Evolutionary conservation across 2,113 vertebrate genomes (phyloP), one percentile per base, ranked within the genome.

Genomic region (Melanotaenia duboulayi): DNA sequence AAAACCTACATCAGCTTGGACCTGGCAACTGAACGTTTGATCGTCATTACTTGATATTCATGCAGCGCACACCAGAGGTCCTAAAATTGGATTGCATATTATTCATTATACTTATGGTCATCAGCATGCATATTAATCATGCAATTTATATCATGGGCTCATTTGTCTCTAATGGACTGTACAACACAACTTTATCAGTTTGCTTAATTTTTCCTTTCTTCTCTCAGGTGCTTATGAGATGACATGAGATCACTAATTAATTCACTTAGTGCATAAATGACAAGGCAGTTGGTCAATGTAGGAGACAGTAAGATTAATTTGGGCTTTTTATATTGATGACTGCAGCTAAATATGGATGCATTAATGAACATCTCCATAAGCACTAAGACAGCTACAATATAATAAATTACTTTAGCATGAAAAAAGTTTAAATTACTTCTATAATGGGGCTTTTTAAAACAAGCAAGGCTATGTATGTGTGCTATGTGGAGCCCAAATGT

Each of bases 1-100:
- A 87, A 89, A 88, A 78, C 71, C 60, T 83, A 61, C 66, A 79
- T 76, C 78, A 62, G 78, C 81, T 50, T 46, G 85, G 77, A 66
- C 71, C 76, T 70, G 61, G 83, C 77, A 81, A 74, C 80, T 61
- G 64, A 81, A 86, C 42, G 80, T 90, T 87, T 91, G 87, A 92
- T 92, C 81, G 79, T 76, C 77, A 83, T 67, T 79, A 73, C 76
- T 87, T 92, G 85, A 76, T 76, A 92, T 91, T 91, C 90, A 90
- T 74, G 85, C 60, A 16, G 76, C 46, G 60, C 82, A 81, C 71
- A 73, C 51, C 58, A 58, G 51, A 62, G 79, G 71, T 85, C 80
- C 77, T 77, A 68, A 81, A 89, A 88, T 52, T 64, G 58, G 74
- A 72, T 87, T 79, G 78, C 76, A 76, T 57, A 75, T 86, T 89